Evolutionary conservation across 2,888 invertebrate species (phyloP).

Genomic region (Ochropacha duplaris): DNA sequence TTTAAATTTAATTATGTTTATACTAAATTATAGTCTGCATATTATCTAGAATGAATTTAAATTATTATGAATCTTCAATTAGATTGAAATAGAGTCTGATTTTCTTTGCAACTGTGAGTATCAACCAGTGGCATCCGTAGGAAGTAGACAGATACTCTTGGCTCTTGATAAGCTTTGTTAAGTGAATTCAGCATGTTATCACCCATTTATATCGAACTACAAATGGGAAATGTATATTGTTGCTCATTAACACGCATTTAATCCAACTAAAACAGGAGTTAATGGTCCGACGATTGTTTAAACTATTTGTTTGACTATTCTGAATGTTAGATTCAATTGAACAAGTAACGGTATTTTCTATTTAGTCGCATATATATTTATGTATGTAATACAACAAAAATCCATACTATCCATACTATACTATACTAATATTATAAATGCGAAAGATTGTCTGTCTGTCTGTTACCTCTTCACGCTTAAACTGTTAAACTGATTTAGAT

Average conservation of each 20-base stretch:
- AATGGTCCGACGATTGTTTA: not conserved
- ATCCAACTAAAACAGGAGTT: not conserved
- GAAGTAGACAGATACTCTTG: constrained; percentile 48
- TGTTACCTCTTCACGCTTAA: too few species aligned
- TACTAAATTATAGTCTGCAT: too few species aligned
- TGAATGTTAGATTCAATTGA: not conserved
- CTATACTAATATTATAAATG: too few species aligned
- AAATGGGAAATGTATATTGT: not conserved
- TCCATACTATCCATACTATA: too few species aligned
- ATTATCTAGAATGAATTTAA: not conserved
- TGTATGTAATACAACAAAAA: not conserved
- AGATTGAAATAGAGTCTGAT: not conserved
- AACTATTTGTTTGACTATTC: not conserved
- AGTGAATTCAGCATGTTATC: constrained; percentile 30
- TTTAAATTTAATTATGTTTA: too few species aligned
- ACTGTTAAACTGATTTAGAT: too few species aligned
- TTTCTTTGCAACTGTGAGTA: constrained; percentile 19
- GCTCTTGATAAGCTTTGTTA: constrained; percentile 51
- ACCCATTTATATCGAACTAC: constrained; percentile 9
- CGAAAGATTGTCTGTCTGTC: too few species aligned
- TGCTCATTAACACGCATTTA: not conserved
- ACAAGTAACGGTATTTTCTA: not conserved
- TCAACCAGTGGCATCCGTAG: constrained; percentile 39
- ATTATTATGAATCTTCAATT: not conserved
- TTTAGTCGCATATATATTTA: not conserved